These are phyloP conservation scores for Drosophila mojavensis DNA, from an alignment of 1,140 invertebrate species.

Conservation along the genomic window DNA sequence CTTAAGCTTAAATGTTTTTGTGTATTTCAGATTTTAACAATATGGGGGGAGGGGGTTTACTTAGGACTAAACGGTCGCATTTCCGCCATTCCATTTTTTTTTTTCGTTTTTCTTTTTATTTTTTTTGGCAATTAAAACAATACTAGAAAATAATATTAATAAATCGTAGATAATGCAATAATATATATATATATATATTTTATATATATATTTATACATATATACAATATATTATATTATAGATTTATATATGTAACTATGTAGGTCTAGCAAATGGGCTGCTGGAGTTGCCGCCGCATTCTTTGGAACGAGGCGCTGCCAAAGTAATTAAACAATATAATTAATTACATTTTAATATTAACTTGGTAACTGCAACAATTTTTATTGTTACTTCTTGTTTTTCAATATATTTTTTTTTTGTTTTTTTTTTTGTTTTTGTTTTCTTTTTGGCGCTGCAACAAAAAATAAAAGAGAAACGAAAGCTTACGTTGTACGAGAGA, in stretches of 20 bases:
- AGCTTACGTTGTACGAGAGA: conserved; percentile 24
- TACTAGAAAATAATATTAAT: conserved; percentile 16
- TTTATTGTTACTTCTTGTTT: conserved; percentile 10
- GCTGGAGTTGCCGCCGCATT: conserved; percentile 26
- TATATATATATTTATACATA: conserved; percentile 19
- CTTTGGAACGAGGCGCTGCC: conserved; percentile 45
- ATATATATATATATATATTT: conserved; percentile 12
- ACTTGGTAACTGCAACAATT: conserved; percentile 35
- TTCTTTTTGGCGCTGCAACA: conserved; percentile 46
- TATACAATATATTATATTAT: conserved; percentile 15
- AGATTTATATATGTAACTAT: too few species aligned
- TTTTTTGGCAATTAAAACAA: conserved; percentile 22
- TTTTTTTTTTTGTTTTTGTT: conserved; percentile 8
- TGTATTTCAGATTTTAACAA: conserved; percentile 9
- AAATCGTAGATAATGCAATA: conserved; percentile 2
- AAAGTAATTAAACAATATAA: conserved; percentile 55
- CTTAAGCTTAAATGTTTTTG: conserved; percentile 16
- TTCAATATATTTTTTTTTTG: conserved; percentile 1
- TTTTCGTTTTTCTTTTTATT: background rate
- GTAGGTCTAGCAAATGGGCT: conserved; percentile 36
- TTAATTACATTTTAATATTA: conserved; percentile 33
- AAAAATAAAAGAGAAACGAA: conserved; percentile 31
- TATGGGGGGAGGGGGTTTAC: background rate
- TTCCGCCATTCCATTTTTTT: background rate
- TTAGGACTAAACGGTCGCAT: conserved; percentile 6